Evolutionary conservation across 2,113 vertebrate species (phyloP), one percentile per base, ranked within the genome.

Genomic region (Tupaia tana): DNA sequence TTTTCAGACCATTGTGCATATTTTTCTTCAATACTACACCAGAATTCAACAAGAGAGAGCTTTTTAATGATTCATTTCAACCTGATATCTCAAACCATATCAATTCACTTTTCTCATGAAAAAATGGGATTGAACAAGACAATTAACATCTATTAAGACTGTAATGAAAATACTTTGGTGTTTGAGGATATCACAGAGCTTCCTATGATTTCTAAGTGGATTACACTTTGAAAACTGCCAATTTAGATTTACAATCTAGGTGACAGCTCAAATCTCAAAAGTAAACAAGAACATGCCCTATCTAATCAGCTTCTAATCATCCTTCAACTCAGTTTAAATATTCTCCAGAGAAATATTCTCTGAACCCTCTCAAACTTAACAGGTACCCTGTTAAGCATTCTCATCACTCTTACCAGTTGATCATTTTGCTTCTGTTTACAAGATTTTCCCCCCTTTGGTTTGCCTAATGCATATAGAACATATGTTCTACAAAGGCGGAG

Each of bases 121-220:
- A 90, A 80, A 96, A 77, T 93, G 69, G 70, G 15, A 63, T 56
- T 81, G 59, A 93, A 86, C 19, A 66, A 94, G 54, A 27, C 31
- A 93, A 71, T 10, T 27, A 52, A 58, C 25, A 74, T 24, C 52
- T 80, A 58, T 67, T 64, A 83, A 75, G 43, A 59, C 3, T 27
- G 54, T 87, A 29, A 93, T 22, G 34, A 95, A 81, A 91, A 91
- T 15, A 66, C 4, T 31, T 69, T 54, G 19, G 24, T 7, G 54
- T 89, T n/a, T 93, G 22, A 31, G 22, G 34, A 89, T 69, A 27
- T 85, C n/a, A n/a, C 4, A 27, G 20, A 80, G 18, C 52, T 27
- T 19, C 73, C 25, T 25, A 69, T 52, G 10, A 56, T 63, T 52
- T 9, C 19, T 8, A 43, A 43, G 43, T 6, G 6, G 56, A 84